Evolutionary conservation across 2,888 invertebrate species (phyloP).

Genomic region (Calliscelio sp.): DNA sequence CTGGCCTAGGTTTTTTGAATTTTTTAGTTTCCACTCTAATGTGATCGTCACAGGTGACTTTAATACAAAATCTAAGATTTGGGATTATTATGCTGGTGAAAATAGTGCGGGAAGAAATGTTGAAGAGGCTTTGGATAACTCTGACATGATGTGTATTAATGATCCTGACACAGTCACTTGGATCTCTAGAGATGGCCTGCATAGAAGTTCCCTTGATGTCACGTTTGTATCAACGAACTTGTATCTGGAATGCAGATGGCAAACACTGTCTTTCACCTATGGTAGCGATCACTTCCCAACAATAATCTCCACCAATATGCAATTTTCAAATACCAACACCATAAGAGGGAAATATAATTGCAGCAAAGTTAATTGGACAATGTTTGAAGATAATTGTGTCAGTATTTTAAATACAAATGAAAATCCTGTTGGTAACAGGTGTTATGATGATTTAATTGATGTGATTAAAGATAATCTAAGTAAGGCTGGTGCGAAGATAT

Average conservation of each 20-base stretch:
- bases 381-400: not conserved
- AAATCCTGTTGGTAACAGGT: no score
- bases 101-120: not conserved
- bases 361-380: not conserved
- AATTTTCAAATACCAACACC: not conserved
- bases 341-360: not conserved
- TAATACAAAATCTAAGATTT: not conserved
- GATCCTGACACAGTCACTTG: not conserved
- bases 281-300: conserved; percentile 2
- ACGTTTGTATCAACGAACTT: not conserved
- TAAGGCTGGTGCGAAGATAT: not conserved
- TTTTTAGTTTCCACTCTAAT: not conserved
- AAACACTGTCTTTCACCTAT: not conserved
- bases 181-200: not conserved
- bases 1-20: not conserved
- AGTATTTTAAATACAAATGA: no score
- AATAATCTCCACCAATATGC: not conserved
- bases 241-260: not conserved
- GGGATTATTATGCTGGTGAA: not conserved
- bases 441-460: not conserved
- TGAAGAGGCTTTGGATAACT: not conserved
- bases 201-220: not conserved
- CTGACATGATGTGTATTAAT: not conserved
- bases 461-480: not conserved
- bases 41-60: not conserved